phyloP scores from a whole-genome alignment of 2,797 vertebrate species.

The Argyrosomus regius region DNA sequence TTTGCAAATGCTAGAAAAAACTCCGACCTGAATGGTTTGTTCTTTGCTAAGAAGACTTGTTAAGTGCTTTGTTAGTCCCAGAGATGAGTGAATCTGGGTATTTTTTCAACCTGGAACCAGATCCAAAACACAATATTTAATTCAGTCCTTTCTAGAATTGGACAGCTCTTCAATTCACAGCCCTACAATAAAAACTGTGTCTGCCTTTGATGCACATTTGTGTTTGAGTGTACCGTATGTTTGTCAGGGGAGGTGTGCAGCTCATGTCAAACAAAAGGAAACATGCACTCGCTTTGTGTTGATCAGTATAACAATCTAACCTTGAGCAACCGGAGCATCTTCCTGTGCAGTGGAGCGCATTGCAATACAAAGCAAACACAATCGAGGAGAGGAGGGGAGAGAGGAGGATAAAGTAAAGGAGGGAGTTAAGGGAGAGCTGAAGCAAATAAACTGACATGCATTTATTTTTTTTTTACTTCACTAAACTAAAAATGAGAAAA shows the following conservation, averaged over 20 bases:
- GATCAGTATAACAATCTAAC: slow-evolving; percentile 62
- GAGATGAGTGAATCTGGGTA: neutral
- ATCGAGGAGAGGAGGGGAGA: neutral
- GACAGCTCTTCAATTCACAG: neutral
- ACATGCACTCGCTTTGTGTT: slow-evolving; percentile 53
- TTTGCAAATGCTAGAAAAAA: neutral
- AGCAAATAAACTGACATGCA: slow-evolving; percentile 17
- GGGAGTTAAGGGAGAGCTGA: slow-evolving; percentile 13
- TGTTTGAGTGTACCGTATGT: slow-evolving; percentile 15
- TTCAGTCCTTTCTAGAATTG: neutral
- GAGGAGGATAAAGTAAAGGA: neutral
- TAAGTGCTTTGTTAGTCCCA: neutral
- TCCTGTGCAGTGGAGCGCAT: slow-evolving; percentile 42
- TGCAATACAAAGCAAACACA: slow-evolving; percentile 53
- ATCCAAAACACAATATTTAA: neutral
- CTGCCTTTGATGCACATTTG: slow-evolving; percentile 22
- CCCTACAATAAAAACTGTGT: neutral
- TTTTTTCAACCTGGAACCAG: neutral
- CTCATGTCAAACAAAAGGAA: slow-evolving; percentile 67
- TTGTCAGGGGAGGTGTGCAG: slow-evolving; percentile 43
- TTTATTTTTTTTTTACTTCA: neutral
- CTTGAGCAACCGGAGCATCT: slow-evolving; percentile 46
- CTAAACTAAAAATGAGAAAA: slow-evolving; percentile 31
- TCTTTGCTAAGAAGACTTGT: neutral
- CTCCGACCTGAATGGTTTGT: neutral